phyloP scores from a whole-genome alignment of 2,888 invertebrate genomes.

The Caenorhabditis sp. region DNA sequence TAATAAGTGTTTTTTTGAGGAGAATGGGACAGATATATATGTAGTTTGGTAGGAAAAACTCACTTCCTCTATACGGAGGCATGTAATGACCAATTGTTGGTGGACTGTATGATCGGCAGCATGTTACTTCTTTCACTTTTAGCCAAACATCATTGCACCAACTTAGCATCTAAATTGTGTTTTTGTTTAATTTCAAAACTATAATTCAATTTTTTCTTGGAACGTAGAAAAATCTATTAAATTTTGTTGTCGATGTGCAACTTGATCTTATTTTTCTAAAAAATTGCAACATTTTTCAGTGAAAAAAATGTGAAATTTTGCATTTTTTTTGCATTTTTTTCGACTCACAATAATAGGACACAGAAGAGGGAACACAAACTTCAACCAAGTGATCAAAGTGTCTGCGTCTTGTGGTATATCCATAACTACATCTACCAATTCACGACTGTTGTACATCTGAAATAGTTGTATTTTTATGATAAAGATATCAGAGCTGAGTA shows the following conservation, averaged over 20 bases:
- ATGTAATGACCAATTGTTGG: conserved; percentile 49
- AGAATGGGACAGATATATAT: too few relatives aligned
- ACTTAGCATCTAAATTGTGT: conserved; percentile 60
- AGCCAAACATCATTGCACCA: conserved; percentile 65
- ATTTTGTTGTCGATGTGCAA: not conserved
- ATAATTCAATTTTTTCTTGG: not conserved
- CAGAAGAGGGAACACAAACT: conserved; percentile 64
- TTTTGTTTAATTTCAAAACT: not conserved
- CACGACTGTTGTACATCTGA: conserved; percentile 45
- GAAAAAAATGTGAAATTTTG: too few relatives aligned
- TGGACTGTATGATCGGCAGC: conserved; percentile 56
- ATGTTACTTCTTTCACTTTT: conserved; percentile 61
- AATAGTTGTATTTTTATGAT: not conserved
- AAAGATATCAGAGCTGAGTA: too few relatives aligned
- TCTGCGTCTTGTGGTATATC: conserved; percentile 61
- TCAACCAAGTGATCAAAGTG: conserved; percentile 64
- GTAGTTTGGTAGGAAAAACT: not conserved
- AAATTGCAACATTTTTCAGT: too few relatives aligned
- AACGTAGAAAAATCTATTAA: not conserved
- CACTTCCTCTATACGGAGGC: conserved; percentile 20
- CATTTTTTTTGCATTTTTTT: too few relatives aligned
- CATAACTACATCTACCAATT: conserved; percentile 26
- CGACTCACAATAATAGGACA: conserved; percentile 59
- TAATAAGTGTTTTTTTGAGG: not conserved
- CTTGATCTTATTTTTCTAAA: too few relatives aligned